Percentiles rank a stretch among this genome's conserved stretches.
These are phyloP conservation scores for Neomonachus schauinslandi DNA, from an alignment of 2,113 vertebrate species.

Conservation along the genomic window DNA sequence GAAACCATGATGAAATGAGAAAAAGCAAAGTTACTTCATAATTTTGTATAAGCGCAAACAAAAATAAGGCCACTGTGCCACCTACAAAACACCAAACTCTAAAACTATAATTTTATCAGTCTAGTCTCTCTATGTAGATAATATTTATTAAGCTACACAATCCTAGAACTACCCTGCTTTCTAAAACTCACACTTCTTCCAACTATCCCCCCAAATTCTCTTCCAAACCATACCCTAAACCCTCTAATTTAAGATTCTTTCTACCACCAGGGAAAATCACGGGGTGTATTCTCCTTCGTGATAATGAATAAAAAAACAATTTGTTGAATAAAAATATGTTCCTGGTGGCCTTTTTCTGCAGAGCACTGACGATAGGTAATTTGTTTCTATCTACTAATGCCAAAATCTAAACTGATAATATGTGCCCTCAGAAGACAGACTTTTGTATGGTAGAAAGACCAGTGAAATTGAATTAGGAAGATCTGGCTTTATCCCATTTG, in stretches of 20 bases:
- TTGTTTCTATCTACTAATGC: neutral
- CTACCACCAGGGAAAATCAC: neutral
- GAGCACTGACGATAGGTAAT: neutral
- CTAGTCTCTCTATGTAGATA: neutral
- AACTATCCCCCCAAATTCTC: neutral
- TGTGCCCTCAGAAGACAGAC: neutral
- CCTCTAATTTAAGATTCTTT: neutral
- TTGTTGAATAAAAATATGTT: neutral
- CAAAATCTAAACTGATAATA: neutral
- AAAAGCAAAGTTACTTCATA: neutral
- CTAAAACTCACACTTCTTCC: neutral
- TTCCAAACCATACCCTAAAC: neutral
- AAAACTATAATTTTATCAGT: neutral
- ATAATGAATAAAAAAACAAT: neutral
- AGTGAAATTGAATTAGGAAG: neutral
- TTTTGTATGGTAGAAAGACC: neutral
- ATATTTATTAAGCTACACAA: neutral
- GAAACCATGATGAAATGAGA: neutral
- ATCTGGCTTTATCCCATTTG: neutral
- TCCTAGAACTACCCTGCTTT: neutral
- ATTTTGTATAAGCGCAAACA: neutral
- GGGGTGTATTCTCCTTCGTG: neutral
- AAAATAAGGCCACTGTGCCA: neutral
- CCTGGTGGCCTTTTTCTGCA: neutral
- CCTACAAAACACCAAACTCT: neutral